A percentile compares a stretch with the other conserved stretches of the same genome.
phyloP scores from a whole-genome alignment of 2,888 invertebrate genomes.

The Dicroscelio sp. region DNA sequence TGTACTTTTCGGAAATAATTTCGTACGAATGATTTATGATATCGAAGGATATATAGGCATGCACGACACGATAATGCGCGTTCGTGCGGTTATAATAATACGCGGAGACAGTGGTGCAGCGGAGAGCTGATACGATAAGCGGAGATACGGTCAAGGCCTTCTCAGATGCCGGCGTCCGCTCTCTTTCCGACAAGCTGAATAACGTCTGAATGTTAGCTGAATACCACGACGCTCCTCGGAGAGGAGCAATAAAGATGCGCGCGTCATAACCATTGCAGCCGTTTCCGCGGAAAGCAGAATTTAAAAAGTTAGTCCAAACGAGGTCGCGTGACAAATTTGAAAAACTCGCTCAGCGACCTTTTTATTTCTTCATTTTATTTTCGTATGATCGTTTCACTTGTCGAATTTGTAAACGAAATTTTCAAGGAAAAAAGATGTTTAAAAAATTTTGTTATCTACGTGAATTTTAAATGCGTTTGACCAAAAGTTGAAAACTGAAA shows the following conservation, averaged over 20 bases:
- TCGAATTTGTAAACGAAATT: too few species aligned
- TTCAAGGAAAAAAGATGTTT: too few species aligned
- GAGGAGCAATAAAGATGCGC: slow-evolving; percentile 72
- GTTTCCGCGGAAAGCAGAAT: slow-evolving; percentile 62
- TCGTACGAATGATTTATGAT: background rate
- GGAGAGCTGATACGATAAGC: slow-evolving; percentile 90
- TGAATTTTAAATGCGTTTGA: too few species aligned
- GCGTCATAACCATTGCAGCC: slow-evolving; percentile 46
- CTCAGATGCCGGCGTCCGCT: slow-evolving; percentile 91
- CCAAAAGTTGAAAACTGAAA: too few species aligned
- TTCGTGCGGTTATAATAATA: slow-evolving; percentile 67
- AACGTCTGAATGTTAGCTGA: slow-evolving; percentile 81
- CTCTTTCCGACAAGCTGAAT: slow-evolving; percentile 90
- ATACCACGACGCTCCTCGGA: slow-evolving; percentile 70
- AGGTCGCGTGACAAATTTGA: slow-evolving; percentile 49
- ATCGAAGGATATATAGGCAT: slow-evolving; percentile 2
- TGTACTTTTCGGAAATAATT: slow-evolving; percentile 14
- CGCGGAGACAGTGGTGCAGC: slow-evolving; percentile 86
- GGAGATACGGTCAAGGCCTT: slow-evolving; percentile 91
- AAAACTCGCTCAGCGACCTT: background rate
- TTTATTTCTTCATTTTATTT: too few species aligned
- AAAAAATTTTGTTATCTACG: too few species aligned
- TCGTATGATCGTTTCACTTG: too few species aligned
- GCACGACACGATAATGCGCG: slow-evolving; percentile 52
- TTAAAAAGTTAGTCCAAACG: slow-evolving; percentile 51